Base-by-base conservation (phyloP, 2,888 invertebrate species). In the Acrobasis consociella region DNA sequence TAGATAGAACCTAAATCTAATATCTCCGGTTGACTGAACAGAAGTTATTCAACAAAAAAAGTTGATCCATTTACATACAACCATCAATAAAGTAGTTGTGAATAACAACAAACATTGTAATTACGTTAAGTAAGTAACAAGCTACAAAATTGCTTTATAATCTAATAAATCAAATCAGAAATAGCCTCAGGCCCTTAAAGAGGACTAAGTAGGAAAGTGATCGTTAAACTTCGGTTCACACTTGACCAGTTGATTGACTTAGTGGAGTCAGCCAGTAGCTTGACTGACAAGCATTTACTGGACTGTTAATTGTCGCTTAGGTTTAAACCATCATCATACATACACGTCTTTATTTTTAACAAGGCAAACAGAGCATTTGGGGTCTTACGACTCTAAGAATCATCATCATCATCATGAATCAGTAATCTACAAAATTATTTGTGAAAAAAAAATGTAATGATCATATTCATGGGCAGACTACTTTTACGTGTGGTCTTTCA, bases 121-220 rank as follows among this genome's bases (percentile, higher is more conserved):
- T 46, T 46, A 10, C n/a, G 46, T 7, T 46, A 7, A 46, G n/a
- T 46, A 46, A 46, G 46, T 46, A 46, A 46, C 46, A 46, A 46
- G 46, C 46, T 13, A 46, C 46, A 46, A 46, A 46, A 46, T 46
- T 46, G 13, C 46, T 46, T 46, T 46, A 46, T 46, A 46, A 46
- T 46, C 13, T 46, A 46, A 46, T 46, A 46, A 46, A 46, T 46
- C 46, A 46, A n/a, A 13, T 7, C 46, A 46, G 46, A 46, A 46
- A 46, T 46, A 46, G 46, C 46, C 46, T 5, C 46, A 46, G 46
- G 46, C 46, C 46, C 13, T n/a, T 5, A n/a, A 5, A 46, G 46
- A n/a, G 46, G 11, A 46, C 46, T 46, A 46, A 46, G 46, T 46
- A 46, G 46, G 46, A 46, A 46, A 46, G 46, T 13, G 46, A 46